phyloP scores from a whole-genome alignment of 2,888 invertebrate species.

The Pinctada fucata region DNA sequence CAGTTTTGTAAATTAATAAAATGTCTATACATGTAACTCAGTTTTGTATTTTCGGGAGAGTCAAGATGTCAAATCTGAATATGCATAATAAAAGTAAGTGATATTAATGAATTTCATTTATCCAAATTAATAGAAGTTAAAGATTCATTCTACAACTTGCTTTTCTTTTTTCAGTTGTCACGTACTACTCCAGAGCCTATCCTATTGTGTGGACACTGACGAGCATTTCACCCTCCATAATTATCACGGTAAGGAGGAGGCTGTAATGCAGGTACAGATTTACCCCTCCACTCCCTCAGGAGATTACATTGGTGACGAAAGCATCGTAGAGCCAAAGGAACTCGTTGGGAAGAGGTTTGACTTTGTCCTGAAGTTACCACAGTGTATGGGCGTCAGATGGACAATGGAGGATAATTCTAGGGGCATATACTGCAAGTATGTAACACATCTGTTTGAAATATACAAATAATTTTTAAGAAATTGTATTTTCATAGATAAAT shows the following conservation, averaged over 20 bases:
- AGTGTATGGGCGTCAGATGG: conserved; percentile 62
- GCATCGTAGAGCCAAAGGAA: conserved; percentile 61
- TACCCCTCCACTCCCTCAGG: conserved; percentile 60
- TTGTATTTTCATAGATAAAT: no score
- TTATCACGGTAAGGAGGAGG: conserved; percentile 65
- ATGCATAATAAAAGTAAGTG: no score
- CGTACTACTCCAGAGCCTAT: conserved; percentile 61
- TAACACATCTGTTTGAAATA: background rate
- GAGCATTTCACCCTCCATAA: conserved; percentile 65
- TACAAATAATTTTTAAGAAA: background rate
- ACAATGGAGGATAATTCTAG: conserved; percentile 54
- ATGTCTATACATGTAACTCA: no score
- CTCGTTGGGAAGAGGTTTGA: conserved; percentile 55
- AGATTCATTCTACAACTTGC: no score
- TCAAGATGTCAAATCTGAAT: no score
- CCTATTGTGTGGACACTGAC: conserved; percentile 62
- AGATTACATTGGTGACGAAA: conserved; percentile 42
- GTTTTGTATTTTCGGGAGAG: no score
- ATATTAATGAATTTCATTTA: no score
- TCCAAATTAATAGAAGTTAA: no score
- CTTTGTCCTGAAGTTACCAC: conserved; percentile 50
- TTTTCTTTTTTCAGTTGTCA: conserved; percentile 53
- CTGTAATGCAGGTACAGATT: conserved; percentile 59
- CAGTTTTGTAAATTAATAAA: no score
- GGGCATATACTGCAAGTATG: conserved; percentile 61